phyloP scores from a whole-genome alignment of 2,113 vertebrate genomes.

The Aphyosemion australe region DNA sequence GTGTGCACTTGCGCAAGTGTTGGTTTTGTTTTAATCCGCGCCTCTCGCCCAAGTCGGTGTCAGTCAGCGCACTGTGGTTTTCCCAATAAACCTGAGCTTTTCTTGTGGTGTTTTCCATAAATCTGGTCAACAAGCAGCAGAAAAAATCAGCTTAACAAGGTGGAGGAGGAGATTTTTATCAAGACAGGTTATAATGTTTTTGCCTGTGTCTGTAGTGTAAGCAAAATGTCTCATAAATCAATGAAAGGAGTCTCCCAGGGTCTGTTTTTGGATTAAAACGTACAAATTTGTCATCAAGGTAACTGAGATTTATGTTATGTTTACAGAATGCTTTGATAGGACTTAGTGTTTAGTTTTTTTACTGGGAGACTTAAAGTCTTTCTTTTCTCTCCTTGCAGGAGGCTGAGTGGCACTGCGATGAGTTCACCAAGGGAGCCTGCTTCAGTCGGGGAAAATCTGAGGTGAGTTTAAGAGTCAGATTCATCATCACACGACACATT shows the following conservation, averaged over 20 bases:
- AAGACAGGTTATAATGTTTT: no score
- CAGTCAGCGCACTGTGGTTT: background rate
- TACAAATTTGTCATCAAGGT: no score
- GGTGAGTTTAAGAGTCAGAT: no score
- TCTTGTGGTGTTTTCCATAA: slow-evolving; percentile 7
- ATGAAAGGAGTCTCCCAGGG: no score
- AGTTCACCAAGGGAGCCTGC: slow-evolving; percentile 92
- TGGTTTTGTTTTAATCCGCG: slow-evolving; percentile 38
- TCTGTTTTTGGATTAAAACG: no score
- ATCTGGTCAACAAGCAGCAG: slow-evolving; percentile 27
- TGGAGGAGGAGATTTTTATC: no score
- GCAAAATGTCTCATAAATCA: no score
- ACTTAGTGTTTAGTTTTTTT: slow-evolving; percentile 41
- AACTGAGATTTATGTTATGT: slow-evolving; percentile 1
- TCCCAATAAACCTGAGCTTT: slow-evolving; percentile 14
- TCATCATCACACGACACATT: slow-evolving; percentile 18
- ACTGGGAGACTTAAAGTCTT: slow-evolving; percentile 34
- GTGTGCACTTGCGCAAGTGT: background rate
- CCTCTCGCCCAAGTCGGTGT: slow-evolving; percentile 18
- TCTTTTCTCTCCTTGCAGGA: slow-evolving; percentile 77
- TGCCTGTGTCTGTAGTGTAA: no score
- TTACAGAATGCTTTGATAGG: slow-evolving; percentile 32
- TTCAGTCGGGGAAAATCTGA: slow-evolving; percentile 97
- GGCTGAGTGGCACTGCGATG: slow-evolving; percentile 92
- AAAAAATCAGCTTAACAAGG: background rate